Evolutionary conservation across 2,113 vertebrate species (phyloP).

Genomic region (Pungitius pungitius): DNA sequence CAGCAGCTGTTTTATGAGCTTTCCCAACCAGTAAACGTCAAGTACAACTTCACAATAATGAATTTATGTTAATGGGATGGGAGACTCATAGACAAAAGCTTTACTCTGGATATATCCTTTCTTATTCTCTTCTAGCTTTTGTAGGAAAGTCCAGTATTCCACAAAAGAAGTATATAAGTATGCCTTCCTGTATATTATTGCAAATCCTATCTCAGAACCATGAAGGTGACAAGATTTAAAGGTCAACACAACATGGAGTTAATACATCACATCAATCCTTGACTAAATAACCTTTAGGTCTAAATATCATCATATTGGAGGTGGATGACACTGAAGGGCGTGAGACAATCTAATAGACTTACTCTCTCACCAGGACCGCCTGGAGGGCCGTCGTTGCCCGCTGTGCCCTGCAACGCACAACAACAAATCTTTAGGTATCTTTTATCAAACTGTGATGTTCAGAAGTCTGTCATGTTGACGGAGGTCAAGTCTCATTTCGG

Average conservation of each 20-base stretch:
- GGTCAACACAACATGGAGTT: not conserved
- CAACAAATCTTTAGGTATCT: not conserved
- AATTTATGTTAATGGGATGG: not conserved
- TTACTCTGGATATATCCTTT: not conserved
- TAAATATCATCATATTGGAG: not conserved
- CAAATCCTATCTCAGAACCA: not conserved
- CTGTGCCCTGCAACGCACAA: conserved; percentile 85
- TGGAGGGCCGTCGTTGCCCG: conserved; percentile 93
- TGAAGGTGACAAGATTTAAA: not conserved
- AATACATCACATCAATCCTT: not conserved
- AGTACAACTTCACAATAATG: not conserved
- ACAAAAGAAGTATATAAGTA: not conserved
- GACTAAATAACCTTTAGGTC: not conserved
- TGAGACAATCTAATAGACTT: conserved; percentile 63
- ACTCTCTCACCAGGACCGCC: conserved; percentile 97
- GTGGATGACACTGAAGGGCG: not conserved
- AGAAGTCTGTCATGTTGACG: not conserved
- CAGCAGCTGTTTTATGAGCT: not conserved
- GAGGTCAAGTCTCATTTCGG: not conserved
- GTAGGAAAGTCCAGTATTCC: not conserved
- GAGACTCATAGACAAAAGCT: not conserved
- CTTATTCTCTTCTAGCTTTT: not conserved
- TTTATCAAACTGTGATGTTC: not conserved
- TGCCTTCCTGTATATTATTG: not conserved
- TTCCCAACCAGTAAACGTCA: not conserved